Conservation (phyloP, 2,113 vertebrate species). For the Paratilapia polleni region DNA sequence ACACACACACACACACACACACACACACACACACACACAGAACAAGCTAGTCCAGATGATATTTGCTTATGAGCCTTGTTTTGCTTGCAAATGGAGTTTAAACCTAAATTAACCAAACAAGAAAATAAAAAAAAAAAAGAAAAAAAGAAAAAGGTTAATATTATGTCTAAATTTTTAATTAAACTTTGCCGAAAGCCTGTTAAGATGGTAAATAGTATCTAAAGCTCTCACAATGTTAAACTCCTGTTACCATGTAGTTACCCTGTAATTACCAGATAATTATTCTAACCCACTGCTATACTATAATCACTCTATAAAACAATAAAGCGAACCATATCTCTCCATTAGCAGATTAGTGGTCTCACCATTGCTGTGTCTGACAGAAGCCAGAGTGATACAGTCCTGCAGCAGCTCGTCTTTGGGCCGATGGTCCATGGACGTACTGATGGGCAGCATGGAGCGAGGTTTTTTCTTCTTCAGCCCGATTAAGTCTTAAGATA, state of each 20-base stretch:
- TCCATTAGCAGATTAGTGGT: neutral
- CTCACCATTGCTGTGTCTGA: constrained; percentile 79
- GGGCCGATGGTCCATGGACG: constrained; percentile 90
- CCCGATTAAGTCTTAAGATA: constrained; percentile 7
- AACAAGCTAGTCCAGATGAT: neutral
- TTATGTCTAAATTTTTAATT: neutral
- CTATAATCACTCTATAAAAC: neutral
- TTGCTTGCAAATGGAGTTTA: rapidly evolving
- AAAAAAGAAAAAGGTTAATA: too few species aligned
- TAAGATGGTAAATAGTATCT: too few species aligned
- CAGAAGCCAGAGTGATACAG: constrained; percentile 86
- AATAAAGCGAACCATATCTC: too few species aligned
- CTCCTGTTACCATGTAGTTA: too few species aligned
- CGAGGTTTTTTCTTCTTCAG: constrained; percentile 92
- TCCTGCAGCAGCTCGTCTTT: constrained; percentile 94
- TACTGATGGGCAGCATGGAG: constrained; percentile 90
- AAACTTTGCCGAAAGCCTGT: neutral
- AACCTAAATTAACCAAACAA: too few species aligned
- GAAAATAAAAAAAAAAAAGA: too few species aligned
- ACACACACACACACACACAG: neutral
- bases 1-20: neutral
- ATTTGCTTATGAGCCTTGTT: neutral
- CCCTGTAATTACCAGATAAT: too few species aligned
- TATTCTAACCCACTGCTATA: neutral
- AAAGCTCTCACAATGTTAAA: too few species aligned